These are phyloP conservation scores for Bradypus variegatus DNA, from an alignment of 2,797 vertebrate genomes.

Conservation along the genomic window DNA sequence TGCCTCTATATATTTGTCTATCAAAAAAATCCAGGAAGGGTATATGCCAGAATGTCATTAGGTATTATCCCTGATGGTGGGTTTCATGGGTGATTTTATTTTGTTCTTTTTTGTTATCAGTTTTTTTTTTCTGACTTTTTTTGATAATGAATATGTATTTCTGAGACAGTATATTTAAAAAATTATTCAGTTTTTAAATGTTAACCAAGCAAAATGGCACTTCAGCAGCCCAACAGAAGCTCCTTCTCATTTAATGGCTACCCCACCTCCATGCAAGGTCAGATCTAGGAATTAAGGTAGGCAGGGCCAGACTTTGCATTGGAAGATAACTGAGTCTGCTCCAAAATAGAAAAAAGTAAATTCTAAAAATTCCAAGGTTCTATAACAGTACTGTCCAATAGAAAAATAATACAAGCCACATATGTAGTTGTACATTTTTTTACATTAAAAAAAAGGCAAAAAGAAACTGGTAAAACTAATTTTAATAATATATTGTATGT, in stretches of 20 bases:
- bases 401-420: conserved; percentile 19
- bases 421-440: conserved; percentile 14
- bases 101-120: conserved; percentile 30
- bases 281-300: not conserved
- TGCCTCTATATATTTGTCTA: not conserved
- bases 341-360: conserved; percentile 33
- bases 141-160: conserved; percentile 14
- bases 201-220: conserved; percentile 33
- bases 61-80: conserved; percentile 30
- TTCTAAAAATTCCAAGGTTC: not conserved
- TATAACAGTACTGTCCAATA: not conserved
- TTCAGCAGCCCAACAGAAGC: not conserved
- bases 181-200: conserved; percentile 32
- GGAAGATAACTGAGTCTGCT: not conserved
- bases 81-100: conserved; percentile 32
- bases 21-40: conserved; percentile 11
- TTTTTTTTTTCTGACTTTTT: conserved; percentile 41
- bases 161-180: not conserved
- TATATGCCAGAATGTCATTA: conserved; percentile 24
- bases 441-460: conserved; percentile 38
- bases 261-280: not conserved
- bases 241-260: conserved; percentile 13
- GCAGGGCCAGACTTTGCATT: not conserved
- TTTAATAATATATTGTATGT: conserved; percentile 24
- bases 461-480: not conserved